Conservation (phyloP, 1,140 invertebrate species). For the Sminthurinus signatus region DNA sequence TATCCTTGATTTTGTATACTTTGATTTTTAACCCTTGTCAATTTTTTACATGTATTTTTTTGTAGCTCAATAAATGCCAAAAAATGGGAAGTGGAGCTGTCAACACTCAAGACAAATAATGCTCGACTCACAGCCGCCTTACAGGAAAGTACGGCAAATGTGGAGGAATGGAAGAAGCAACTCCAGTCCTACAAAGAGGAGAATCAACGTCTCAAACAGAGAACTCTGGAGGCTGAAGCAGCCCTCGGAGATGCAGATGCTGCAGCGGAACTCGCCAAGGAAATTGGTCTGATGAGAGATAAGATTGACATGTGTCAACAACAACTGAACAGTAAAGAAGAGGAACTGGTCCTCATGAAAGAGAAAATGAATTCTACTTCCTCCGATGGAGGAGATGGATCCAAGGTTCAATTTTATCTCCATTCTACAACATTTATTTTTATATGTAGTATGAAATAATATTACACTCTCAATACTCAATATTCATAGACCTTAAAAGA, state of each 20-base stretch:
- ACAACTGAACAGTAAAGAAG: conserved; percentile 64
- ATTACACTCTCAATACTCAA: too few species aligned
- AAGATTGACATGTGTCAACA: conserved; percentile 67
- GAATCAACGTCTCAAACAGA: conserved; percentile 78
- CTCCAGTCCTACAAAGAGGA: conserved; percentile 93
- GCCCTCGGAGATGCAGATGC: conserved; percentile 55
- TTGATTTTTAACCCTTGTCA: too few species aligned
- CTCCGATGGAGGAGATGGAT: too few species aligned
- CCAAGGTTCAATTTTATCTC: conserved; percentile 44
- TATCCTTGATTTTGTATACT: too few species aligned
- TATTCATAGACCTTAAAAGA: too few species aligned
- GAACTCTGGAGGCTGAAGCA: conserved; percentile 64
- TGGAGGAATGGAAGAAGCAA: conserved; percentile 97
- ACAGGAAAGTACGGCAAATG: conserved; percentile 94
- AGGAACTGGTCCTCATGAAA: conserved; percentile 53
- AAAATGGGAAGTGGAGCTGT: conserved; percentile 96
- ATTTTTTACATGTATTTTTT: conserved; percentile 33
- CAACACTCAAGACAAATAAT: conserved; percentile 94
- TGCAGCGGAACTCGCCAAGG: conserved; percentile 51
- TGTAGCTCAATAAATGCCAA: conserved; percentile 90
- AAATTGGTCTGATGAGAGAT: conserved; percentile 58
- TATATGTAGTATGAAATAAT: not conserved
- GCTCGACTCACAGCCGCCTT: conserved; percentile 86
- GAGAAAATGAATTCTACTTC: conserved; percentile 22
- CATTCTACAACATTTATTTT: not conserved